Conservation (phyloP, 2,797 vertebrate genomes). For the Helarctos malayanus region DNA sequence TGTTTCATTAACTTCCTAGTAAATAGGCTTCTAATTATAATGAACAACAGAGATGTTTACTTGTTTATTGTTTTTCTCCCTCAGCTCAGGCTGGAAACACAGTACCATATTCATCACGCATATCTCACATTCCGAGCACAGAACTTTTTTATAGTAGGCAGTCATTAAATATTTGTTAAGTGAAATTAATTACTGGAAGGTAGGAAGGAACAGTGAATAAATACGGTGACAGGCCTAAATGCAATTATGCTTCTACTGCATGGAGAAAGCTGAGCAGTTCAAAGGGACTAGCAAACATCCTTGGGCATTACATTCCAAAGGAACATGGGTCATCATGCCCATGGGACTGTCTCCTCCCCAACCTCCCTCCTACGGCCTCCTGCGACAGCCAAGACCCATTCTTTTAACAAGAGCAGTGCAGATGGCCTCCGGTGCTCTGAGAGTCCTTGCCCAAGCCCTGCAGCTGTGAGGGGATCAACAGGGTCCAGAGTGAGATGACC, state of each 20-base stretch:
- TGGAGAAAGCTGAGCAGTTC: neutral
- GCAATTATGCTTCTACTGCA: neutral
- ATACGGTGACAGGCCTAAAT: neutral
- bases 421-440: neutral
- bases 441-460: neutral
- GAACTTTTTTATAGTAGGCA: neutral
- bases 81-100: neutral
- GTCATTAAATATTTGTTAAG: slow-evolving; percentile 57
- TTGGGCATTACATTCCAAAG: neutral
- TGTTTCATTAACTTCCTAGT: slow-evolving; percentile 56
- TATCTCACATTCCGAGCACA: neutral
- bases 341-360: neutral
- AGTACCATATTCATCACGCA: neutral
- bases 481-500: slow-evolving; percentile 25
- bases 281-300: neutral
- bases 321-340: neutral
- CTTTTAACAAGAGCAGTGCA: neutral
- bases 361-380: neutral
- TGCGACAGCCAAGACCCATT: neutral
- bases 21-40: slow-evolving; percentile 71
- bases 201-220: slow-evolving; percentile 21
- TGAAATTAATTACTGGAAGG: slow-evolving; percentile 43
- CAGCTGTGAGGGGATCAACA: neutral
- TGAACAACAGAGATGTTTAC: slow-evolving; percentile 31
- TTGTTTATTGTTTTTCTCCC: slow-evolving; percentile 64